phyloP scores from a whole-genome alignment of 2,888 invertebrate species.

The Lumbricus terrestris region DNA sequence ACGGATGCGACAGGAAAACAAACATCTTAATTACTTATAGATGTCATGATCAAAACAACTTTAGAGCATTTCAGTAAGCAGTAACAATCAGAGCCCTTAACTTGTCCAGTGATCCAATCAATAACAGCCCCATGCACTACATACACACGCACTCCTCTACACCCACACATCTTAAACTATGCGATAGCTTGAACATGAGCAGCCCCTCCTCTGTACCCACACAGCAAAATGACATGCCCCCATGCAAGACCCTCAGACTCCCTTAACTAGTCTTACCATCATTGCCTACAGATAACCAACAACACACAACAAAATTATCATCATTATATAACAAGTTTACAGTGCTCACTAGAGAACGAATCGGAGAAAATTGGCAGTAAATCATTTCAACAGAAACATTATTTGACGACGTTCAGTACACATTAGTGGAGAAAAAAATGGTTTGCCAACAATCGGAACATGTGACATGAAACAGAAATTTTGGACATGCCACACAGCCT shows the following conservation, averaged over 20 bases:
- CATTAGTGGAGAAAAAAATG: neutral
- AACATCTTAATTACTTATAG: neutral
- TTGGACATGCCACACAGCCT: neutral
- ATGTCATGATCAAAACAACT: neutral
- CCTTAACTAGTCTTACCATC: constrained; percentile 13
- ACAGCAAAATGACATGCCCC: neutral
- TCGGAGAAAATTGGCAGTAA: neutral
- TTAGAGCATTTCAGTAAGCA: neutral
- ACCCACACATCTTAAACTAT: neutral
- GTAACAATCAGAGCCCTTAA: neutral
- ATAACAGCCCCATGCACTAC: neutral
- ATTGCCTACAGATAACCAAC: constrained; percentile 9
- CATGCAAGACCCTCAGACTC: neutral
- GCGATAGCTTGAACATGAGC: neutral
- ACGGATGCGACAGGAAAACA: neutral
- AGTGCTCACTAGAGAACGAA: neutral
- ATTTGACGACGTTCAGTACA: neutral
- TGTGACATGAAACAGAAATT: neutral
- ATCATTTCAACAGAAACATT: neutral
- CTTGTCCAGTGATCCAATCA: neutral
- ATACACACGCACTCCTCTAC: neutral
- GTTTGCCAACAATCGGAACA: neutral
- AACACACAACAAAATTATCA: neutral
- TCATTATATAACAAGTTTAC: neutral
- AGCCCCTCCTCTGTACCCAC: too few relatives aligned